Evolutionary conservation across 2,797 vertebrate species (phyloP).

Genomic region (Coregonus ussuriensis): DNA sequence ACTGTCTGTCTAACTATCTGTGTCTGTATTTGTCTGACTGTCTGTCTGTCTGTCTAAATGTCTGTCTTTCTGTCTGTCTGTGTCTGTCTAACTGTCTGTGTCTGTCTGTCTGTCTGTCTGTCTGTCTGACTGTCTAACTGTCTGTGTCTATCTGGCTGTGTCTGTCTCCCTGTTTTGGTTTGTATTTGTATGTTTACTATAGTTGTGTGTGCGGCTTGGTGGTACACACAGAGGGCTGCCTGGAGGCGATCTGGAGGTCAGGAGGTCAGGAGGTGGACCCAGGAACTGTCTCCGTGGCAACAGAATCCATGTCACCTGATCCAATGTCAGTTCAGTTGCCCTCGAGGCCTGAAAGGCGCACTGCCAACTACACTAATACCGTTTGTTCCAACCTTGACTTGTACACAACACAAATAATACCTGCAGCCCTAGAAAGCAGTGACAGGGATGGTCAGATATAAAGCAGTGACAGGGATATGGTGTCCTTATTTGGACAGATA

Average conservation of each 20-base stretch:
- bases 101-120: no score
- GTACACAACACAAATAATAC: not conserved
- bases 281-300: conserved; percentile 44
- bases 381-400: not conserved
- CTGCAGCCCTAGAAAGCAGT: not conserved
- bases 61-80: no score
- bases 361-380: conserved; percentile 2
- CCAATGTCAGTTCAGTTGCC: conserved; percentile 40
- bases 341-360: conserved; percentile 40
- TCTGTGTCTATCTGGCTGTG: no score
- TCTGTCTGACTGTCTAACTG: no score
- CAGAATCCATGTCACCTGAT: conserved; percentile 56
- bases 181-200: not conserved
- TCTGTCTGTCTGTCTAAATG: no score
- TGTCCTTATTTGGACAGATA: not conserved
- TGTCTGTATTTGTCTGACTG: no score
- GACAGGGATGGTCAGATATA: no score
- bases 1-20: no score
- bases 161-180: no score
- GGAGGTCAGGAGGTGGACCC: conserved; percentile 26
- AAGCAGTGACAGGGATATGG: no score
- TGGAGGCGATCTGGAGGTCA: conserved; percentile 46
- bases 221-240: not conserved
- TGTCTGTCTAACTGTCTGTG: no score
- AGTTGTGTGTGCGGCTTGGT: not conserved